phyloP scores from a whole-genome alignment of 2,888 invertebrate species.

The Choreutis nemorana region DNA sequence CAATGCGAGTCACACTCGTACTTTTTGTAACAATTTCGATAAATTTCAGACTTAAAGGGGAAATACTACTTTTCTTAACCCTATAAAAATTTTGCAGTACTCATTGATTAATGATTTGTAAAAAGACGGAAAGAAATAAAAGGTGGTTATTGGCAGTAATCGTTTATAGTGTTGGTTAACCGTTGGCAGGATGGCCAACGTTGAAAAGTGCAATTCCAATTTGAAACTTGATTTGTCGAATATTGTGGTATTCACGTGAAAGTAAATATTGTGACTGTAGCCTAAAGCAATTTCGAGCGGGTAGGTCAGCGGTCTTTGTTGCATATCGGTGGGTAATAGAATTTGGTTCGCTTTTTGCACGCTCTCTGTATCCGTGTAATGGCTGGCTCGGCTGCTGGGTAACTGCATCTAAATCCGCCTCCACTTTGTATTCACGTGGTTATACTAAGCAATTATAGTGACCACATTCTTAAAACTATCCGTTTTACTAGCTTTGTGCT shows the following conservation, averaged over 20 bases:
- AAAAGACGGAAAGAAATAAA: too few relatives aligned
- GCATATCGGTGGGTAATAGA: slow-evolving; percentile 64
- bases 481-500: too few relatives aligned
- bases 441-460: slow-evolving; percentile 35
- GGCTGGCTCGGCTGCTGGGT: slow-evolving; percentile 55
- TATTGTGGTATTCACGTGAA: slow-evolving; percentile 40
- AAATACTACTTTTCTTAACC: neutral
- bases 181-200: too few relatives aligned
- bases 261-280: slow-evolving; percentile 56
- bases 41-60: too few relatives aligned
- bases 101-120: slow-evolving; percentile 39
- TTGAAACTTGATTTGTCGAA: slow-evolving; percentile 39
- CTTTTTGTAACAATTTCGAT: too few relatives aligned
- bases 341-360: slow-evolving; percentile 64
- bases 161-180: too few relatives aligned
- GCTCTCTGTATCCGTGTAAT: slow-evolving; percentile 46
- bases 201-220: too few relatives aligned
- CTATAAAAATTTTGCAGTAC: neutral
- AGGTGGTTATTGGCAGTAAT: too few relatives aligned
- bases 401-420: slow-evolving; percentile 57
- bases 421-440: slow-evolving; percentile 30
- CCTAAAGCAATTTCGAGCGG: slow-evolving; percentile 63
- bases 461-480: too few relatives aligned
- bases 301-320: slow-evolving; percentile 59
- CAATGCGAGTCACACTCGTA: too few relatives aligned